These are phyloP conservation scores for Melospiza georgiana DNA, from an alignment of 2,113 vertebrate species.

Conservation along the genomic window DNA sequence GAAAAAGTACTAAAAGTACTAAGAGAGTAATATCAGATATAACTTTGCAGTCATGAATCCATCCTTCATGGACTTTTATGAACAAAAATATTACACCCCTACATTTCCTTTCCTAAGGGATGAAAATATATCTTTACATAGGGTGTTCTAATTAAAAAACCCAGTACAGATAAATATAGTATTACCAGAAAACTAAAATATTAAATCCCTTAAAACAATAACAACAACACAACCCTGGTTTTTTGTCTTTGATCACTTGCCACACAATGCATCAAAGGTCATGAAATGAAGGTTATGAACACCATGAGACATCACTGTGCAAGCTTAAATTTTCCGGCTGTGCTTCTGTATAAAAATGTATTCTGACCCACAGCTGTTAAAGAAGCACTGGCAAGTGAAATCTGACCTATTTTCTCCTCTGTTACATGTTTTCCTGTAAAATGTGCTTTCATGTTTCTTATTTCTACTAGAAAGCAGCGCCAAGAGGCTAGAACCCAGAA, in stretches of 20 bases:
- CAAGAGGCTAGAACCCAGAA: neutral
- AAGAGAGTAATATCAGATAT: neutral
- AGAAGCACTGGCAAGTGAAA: neutral
- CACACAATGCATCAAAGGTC: neutral
- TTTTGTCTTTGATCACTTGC: neutral
- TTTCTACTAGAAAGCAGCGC: neutral
- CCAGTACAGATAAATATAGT: neutral
- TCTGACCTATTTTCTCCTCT: slow-evolving; percentile 44
- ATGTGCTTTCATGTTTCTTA: neutral
- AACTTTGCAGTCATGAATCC: neutral
- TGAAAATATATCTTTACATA: neutral
- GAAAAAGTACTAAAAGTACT: neutral
- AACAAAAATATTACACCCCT: neutral
- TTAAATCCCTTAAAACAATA: neutral
- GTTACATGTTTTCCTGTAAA: slow-evolving; percentile 27
- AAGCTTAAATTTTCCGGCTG: neutral
- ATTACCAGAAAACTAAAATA: neutral
- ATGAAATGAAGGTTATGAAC: slow-evolving; percentile 1
- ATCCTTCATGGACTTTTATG: neutral
- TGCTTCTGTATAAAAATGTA: neutral
- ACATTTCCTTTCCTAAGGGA: neutral
- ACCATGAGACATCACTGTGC: neutral
- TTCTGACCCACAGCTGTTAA: slow-evolving; percentile 20
- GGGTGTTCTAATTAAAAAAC: neutral
- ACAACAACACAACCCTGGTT: neutral